Evolutionary conservation across 2,113 vertebrate species (phyloP), one percentile per base, ranked within the genome.

Genomic region (Ptychochromis oligacanthus): DNA sequence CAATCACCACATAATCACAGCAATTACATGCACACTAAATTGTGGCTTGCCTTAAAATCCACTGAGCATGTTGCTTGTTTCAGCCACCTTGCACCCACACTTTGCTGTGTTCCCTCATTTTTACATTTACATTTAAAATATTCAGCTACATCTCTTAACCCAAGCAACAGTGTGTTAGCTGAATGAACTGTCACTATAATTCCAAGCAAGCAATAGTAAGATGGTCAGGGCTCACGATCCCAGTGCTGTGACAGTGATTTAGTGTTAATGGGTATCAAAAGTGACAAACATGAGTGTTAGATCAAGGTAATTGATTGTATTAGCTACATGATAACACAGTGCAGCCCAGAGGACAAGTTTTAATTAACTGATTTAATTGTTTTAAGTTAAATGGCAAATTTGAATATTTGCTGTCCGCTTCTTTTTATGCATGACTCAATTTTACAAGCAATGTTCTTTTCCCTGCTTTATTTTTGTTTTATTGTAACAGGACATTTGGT

Each of bases 1-100:
- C 87, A 94, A 92, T 93, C 91, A 87, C 76, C 58, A 59, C 72
- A 87, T 93, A 93, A 93, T 93, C 89, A 90, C 90, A 85, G 85
- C 85, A 93, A 91, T 93, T 89, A 87, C 84, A 86, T 77, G 83
- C 83, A 80, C 81, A 87, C 77, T 57, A 89, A 91, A 87, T 78
- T 84, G 77, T 80, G 56, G 64, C 56, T 82, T 82, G 64, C 24
- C 82, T 82, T 86, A 84, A 87, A 90, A 80, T 86, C 76, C 76
- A 77, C 81, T 36, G 40, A 85, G 77, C 72, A 52, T 62, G 77
- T 81, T 26, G 12, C 77, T 58, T 72, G 76, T 82, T 87, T 87
- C 60, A 67, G 52, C 55, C 15, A 17, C 55, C 57, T 7, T 14
- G 12, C 20, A 10, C 54, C 26, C 31, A 56, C 11, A 59, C 57